These are phyloP conservation scores for Drosophila auraria DNA, from an alignment of 1,140 invertebrate species.

Conservation along the genomic window DNA sequence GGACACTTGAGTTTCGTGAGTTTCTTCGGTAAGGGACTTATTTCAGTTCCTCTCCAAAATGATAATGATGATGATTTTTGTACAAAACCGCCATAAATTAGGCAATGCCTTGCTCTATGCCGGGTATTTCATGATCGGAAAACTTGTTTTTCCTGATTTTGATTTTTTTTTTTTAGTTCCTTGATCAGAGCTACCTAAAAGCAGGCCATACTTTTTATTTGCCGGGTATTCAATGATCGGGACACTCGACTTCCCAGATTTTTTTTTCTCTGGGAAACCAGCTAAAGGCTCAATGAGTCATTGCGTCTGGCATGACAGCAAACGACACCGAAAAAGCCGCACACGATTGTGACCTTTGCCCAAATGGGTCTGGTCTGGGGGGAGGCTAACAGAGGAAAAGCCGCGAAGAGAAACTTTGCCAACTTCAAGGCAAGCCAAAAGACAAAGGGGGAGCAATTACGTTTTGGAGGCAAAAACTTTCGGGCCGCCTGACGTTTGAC, in stretches of 20 bases:
- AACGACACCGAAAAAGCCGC: constrained; percentile 62
- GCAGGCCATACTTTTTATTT: not conserved
- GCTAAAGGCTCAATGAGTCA: constrained; percentile 50
- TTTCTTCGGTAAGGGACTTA: too few relatives aligned
- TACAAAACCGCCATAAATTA: not conserved
- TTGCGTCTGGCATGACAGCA: constrained; percentile 53
- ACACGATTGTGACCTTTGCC: constrained; percentile 53
- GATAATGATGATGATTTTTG: too few relatives aligned
- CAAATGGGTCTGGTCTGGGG: constrained; percentile 20
- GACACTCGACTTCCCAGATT: not conserved
- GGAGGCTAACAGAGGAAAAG: constrained; percentile 33
- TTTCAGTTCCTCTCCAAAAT: too few relatives aligned
- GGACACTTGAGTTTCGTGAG: too few relatives aligned
- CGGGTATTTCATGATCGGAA: too few relatives aligned
- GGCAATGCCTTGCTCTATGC: too few relatives aligned
- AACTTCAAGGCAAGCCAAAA: constrained; percentile 59
- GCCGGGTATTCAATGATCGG: not conserved
- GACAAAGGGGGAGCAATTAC: constrained; percentile 59
- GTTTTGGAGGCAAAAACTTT: constrained; percentile 64
- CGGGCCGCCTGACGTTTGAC: constrained; percentile 65
- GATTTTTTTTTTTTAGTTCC: too few relatives aligned
- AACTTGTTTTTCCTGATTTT: too few relatives aligned
- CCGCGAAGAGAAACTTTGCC: constrained; percentile 46
- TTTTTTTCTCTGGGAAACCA: constrained; percentile 8
- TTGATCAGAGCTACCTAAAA: too few relatives aligned